Conservation (phyloP, 1,140 invertebrate species). For the Marisa cornuarietis region DNA sequence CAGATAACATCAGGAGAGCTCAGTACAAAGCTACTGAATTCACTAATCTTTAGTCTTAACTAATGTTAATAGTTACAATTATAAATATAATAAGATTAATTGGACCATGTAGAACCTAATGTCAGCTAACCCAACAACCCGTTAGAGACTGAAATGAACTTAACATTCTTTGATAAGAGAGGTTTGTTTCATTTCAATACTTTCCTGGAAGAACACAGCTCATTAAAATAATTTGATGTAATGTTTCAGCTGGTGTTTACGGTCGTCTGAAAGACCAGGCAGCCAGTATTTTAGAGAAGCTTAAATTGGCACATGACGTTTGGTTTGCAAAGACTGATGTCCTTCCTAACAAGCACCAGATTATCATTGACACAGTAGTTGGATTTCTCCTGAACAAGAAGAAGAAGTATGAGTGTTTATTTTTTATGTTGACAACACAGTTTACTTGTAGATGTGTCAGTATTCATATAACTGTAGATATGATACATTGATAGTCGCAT, state of each 20-base stretch:
- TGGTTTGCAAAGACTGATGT: constrained; percentile 3
- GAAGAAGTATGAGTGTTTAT: constrained; percentile 11
- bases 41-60: too few species aligned
- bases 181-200: too few species aligned
- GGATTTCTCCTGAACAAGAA: constrained; percentile 13
- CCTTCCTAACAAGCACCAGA: constrained; percentile 15
- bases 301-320: not conserved
- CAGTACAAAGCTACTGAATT: too few species aligned
- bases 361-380: constrained; percentile 13
- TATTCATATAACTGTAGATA: not conserved
- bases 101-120: too few species aligned
- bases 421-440: not conserved
- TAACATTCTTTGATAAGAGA: too few species aligned
- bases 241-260: constrained; percentile 1
- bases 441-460: not conserved
- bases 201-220: too few species aligned
- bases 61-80: too few species aligned
- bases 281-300: not conserved
- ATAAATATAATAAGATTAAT: too few species aligned
- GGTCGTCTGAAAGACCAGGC: constrained; percentile 14
- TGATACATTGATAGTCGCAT: not conserved
- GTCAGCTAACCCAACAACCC: too few species aligned
- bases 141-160: too few species aligned
- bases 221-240: too few species aligned
- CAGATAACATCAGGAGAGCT: too few species aligned